Evolutionary conservation across 1,140 invertebrate species (phyloP), one percentile per base, ranked within the genome.

Genomic region (Nymphalis io): DNA sequence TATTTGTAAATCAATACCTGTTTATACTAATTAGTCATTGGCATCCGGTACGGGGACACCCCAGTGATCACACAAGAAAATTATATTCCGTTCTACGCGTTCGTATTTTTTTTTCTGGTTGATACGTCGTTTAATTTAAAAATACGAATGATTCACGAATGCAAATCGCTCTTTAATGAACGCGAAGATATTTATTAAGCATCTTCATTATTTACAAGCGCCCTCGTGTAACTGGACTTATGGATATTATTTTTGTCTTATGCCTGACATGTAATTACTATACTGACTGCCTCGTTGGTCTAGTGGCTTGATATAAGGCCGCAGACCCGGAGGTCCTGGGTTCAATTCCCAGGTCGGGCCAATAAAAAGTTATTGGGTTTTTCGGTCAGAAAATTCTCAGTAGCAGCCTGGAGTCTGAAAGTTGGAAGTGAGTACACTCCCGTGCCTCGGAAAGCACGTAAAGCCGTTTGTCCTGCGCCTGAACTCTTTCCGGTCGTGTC

Each of bases 11-110:
- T 62, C n/a, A 44, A 27, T 63, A 39, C 46, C 48, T 48, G 33
- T 55, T 64, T 33, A 53, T 3, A 64, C 21, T 65, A 63, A 55
- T 63, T 53, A 65, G 38, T 57, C 51, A 57, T 40, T 57, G 40
- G 40, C 39, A 65, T 65, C 62, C 51, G 48, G 33, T 55, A 55
- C 42, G 62, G 51, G 62, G 39, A 65, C 62, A 65, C 61, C 48
- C 48, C 33, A 21, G 10, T 53, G 39, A 63, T 40, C 21, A 16
- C 1, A 55, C 6, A 27, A 55, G 62, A 57, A 55, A 57, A 57
- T 42, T 42, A 39, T 16, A 62, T 15, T 63, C 23, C 38, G 48
- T 55, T 40, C 62, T 55, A 44, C 38, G 38, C 20, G 23, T 60
- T 16, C 38, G 18, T 13, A 18, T 38, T 65, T 65, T 38, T 65